Evolutionary conservation across 2,797 vertebrate species (phyloP).

Genomic region (Sebastes nivosus): DNA sequence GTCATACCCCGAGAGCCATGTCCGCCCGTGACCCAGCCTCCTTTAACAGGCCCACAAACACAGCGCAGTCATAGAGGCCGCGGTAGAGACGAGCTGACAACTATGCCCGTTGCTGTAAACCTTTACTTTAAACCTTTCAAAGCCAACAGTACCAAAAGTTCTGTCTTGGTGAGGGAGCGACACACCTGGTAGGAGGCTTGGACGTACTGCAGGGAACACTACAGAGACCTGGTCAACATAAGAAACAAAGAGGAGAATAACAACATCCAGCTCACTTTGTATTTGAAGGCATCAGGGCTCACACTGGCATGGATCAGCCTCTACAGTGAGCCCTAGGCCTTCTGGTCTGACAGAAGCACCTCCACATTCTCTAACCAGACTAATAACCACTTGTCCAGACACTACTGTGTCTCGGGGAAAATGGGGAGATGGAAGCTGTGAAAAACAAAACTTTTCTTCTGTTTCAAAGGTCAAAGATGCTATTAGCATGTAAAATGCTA

Average conservation of each 20-base stretch:
- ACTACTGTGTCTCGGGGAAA: background rate
- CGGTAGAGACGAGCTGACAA: too few species aligned
- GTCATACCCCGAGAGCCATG: too few species aligned
- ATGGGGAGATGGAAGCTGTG: background rate
- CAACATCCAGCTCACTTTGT: background rate
- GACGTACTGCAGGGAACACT: background rate
- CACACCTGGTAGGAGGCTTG: background rate
- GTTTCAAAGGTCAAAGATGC: background rate
- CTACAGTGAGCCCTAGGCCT: slow-evolving; percentile 14
- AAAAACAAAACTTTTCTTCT: background rate
- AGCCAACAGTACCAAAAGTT: background rate
- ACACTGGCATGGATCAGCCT: background rate
- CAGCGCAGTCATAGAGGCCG: too few species aligned
- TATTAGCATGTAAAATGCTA: background rate
- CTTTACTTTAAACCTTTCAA: background rate
- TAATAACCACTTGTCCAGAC: background rate
- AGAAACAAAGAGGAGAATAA: background rate
- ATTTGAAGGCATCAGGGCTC: background rate
- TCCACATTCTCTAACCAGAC: background rate
- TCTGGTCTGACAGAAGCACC: slow-evolving; percentile 22
- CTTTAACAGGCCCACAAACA: too few species aligned
- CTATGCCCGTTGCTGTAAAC: too few species aligned
- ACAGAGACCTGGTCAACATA: background rate
- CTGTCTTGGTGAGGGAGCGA: background rate
- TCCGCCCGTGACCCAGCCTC: too few species aligned